Percentiles rank a stretch among this genome's conserved stretches.
Evolutionary conservation across 2,113 vertebrate species (phyloP).

Genomic region (Pterocles burchelli): DNA sequence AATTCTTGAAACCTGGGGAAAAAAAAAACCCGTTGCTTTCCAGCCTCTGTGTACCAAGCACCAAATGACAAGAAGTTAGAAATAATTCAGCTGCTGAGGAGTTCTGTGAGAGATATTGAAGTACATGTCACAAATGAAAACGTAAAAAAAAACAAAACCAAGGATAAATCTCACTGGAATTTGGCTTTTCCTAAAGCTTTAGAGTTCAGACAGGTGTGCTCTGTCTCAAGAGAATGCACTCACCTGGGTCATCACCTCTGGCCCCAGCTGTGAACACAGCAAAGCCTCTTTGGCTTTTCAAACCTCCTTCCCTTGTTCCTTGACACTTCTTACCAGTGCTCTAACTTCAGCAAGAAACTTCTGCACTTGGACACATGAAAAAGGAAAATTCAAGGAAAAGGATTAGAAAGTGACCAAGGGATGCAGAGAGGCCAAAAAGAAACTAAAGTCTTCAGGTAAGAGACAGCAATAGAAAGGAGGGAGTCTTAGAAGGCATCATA

Average conservation of each 20-base stretch:
- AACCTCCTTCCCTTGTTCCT: not conserved
- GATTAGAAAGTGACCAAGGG: not conserved
- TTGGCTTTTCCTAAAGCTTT: not conserved
- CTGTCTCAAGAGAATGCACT: not conserved
- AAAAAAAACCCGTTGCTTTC: not conserved
- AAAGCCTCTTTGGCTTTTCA: not conserved
- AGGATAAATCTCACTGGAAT: not conserved
- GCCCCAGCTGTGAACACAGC: not conserved
- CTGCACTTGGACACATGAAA: not conserved
- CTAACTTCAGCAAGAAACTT: not conserved
- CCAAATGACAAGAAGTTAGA: not conserved
- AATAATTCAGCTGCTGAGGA: not conserved
- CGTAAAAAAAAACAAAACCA: not conserved
- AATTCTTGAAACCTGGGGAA: not conserved
- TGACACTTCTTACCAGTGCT: not conserved
- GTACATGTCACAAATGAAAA: not conserved
- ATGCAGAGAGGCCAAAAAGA: not conserved
- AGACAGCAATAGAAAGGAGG: rapidly evolving
- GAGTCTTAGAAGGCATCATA: not conserved
- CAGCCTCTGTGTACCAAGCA: not conserved
- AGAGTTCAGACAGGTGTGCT: not conserved
- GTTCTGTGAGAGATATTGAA: not conserved
- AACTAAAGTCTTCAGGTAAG: not conserved
- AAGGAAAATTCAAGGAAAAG: not conserved
- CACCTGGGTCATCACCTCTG: not conserved